These are phyloP conservation scores for Scaptomyza cyrtandrae DNA, from an alignment of 2,888 invertebrate species.

Conservation along the genomic window DNA sequence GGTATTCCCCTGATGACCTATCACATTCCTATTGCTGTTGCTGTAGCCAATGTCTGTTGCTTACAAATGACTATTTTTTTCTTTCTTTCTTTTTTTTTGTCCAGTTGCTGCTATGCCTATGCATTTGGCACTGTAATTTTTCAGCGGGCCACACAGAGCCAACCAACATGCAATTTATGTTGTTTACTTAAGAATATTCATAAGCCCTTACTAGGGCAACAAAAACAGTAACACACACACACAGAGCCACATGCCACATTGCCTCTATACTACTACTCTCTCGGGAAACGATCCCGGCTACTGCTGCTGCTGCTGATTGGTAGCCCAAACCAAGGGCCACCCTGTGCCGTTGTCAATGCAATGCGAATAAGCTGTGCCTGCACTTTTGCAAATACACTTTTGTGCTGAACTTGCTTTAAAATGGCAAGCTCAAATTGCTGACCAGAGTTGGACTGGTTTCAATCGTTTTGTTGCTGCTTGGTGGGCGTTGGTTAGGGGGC, in stretches of 20 bases:
- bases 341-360: constrained; percentile 56
- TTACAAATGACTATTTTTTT: constrained; percentile 41
- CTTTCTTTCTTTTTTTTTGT: constrained; percentile 29
- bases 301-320: constrained; percentile 30
- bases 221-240: neutral
- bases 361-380: constrained; percentile 67
- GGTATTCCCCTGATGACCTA: constrained; percentile 17
- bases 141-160: constrained; percentile 47
- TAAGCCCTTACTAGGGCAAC: constrained; percentile 39
- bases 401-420: constrained; percentile 79
- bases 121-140: constrained; percentile 71
- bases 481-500: constrained; percentile 27
- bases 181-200: constrained; percentile 75
- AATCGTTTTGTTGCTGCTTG: neutral
- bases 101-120: constrained; percentile 44
- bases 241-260: neutral
- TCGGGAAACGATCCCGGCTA: constrained; percentile 10
- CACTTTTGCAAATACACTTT: constrained; percentile 79
- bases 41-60: constrained; percentile 39
- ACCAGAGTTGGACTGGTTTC: constrained; percentile 56
- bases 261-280: neutral
- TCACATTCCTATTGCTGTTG: constrained; percentile 6
- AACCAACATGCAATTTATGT: constrained; percentile 72
- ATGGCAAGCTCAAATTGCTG: constrained; percentile 69
- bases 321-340: neutral